Evolutionary conservation across 2,113 vertebrate species (phyloP).

Genomic region (Pagrus major): DNA sequence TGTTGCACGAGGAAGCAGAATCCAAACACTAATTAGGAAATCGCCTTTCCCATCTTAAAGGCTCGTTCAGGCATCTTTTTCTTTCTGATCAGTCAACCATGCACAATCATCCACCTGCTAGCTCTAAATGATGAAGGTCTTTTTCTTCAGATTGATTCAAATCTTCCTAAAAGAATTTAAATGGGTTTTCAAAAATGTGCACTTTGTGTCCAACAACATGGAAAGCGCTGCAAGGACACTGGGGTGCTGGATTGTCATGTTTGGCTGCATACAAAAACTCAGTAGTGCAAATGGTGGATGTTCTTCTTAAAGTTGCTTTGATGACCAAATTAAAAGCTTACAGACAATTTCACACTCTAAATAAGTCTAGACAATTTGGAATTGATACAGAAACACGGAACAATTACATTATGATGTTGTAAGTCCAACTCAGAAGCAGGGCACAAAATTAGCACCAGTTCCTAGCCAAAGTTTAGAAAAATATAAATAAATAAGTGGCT

Average conservation of each 20-base stretch:
- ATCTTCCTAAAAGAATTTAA: slow-evolving; percentile 72
- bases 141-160: slow-evolving; percentile 26
- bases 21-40: slow-evolving; percentile 82
- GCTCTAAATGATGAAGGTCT: slow-evolving; percentile 66
- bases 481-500: no score
- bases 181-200: slow-evolving; percentile 70
- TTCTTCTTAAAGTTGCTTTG: slow-evolving; percentile 4
- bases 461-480: no score
- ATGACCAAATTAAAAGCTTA: neutral
- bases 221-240: slow-evolving; percentile 26
- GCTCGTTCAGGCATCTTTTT: slow-evolving; percentile 81
- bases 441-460: no score
- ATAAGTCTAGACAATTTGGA: neutral
- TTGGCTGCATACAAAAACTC: slow-evolving; percentile 18
- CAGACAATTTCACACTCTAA: neutral
- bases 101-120: slow-evolving; percentile 86
- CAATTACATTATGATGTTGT: neutral
- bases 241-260: slow-evolving; percentile 40
- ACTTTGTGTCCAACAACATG: slow-evolving; percentile 56
- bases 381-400: neutral
- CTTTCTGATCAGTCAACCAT: slow-evolving; percentile 77
- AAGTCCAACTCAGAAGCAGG: neutral
- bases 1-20: slow-evolving; percentile 63
- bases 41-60: slow-evolving; percentile 72
- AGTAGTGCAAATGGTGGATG: neutral